Evolutionary conservation across 2,113 vertebrate species (phyloP).

Genomic region (Ceuthmochares aereus): DNA sequence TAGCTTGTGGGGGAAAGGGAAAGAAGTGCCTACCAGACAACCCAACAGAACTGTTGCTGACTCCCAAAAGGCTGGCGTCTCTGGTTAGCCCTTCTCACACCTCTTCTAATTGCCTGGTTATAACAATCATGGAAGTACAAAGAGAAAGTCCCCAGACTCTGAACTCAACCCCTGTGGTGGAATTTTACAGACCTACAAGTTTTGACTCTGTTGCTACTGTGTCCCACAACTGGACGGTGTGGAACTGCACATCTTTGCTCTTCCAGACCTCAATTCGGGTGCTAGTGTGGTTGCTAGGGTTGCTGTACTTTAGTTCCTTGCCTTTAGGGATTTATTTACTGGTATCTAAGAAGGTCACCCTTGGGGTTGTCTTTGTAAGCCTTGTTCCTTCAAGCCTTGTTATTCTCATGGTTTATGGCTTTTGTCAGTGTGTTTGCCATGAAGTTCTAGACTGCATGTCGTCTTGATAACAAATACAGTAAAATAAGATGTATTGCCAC

Average conservation of each 20-base stretch:
- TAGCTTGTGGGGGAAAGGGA: constrained; percentile 83
- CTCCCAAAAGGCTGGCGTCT: constrained; percentile 84
- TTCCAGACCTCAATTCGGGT: constrained; percentile 89
- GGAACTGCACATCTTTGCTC: constrained; percentile 89
- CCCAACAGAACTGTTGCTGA: constrained; percentile 87
- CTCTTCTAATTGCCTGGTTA: constrained; percentile 90
- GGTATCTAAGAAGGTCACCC: constrained; percentile 90
- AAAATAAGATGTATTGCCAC: constrained; percentile 3
- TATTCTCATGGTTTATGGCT: constrained; percentile 90
- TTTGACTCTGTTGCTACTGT: constrained; percentile 89
- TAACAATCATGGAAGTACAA: constrained; percentile 95
- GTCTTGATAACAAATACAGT: constrained; percentile 66
- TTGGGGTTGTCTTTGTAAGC: constrained; percentile 92
- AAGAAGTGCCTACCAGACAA: constrained; percentile 83
- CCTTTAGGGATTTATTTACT: constrained; percentile 95
- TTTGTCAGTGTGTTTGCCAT: constrained; percentile 92
- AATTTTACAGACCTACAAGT: constrained; percentile 84
- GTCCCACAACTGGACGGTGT: constrained; percentile 87
- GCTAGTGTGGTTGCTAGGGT: constrained; percentile 90
- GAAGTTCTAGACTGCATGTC: constrained; percentile 91
- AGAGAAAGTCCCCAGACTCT: constrained; percentile 73
- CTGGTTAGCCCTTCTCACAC: constrained; percentile 83
- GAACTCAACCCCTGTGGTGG: constrained; percentile 73
- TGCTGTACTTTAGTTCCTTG: constrained; percentile 94
- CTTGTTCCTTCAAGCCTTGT: constrained; percentile 93